phyloP scores from a whole-genome alignment of 2,888 invertebrate species.

The Epirrita christyi region DNA sequence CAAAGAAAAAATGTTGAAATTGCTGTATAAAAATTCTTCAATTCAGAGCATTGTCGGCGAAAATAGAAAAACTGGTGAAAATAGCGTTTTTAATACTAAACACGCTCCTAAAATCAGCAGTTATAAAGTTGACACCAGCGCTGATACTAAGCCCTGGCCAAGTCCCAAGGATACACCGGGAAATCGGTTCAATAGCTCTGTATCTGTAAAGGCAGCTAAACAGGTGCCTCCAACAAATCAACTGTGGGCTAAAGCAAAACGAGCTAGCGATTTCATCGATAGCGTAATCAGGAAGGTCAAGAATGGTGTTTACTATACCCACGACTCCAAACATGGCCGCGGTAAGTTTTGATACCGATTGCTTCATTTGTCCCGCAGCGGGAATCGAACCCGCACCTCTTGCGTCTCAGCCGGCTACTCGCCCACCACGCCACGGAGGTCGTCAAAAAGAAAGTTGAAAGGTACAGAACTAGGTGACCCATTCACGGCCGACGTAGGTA shows the following conservation, averaged over 20 bases:
- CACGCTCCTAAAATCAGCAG: background rate
- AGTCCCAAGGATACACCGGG: constrained; percentile 8
- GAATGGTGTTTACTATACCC: constrained; percentile 65
- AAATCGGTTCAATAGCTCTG: constrained; percentile 4
- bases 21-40: constrained; percentile 58
- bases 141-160: constrained; percentile 25
- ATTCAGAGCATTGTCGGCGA: constrained; percentile 28
- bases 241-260: constrained; percentile 62
- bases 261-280: constrained; percentile 73
- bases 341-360: constrained; percentile 37
- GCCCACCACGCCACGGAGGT: too few species aligned
- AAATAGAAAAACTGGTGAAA: constrained; percentile 23
- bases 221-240: constrained; percentile 24
- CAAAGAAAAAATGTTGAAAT: constrained; percentile 63
- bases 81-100: constrained; percentile 14
- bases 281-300: constrained; percentile 69
- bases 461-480: too few species aligned
- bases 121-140: constrained; percentile 35
- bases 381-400: too few species aligned
- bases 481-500: too few species aligned
- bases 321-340: constrained; percentile 41
- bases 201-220: constrained; percentile 14
- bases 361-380: too few species aligned
- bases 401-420: too few species aligned
- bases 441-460: too few species aligned